These are phyloP conservation scores for Hemicrepidius hirtus DNA, from an alignment of 2,888 invertebrate genomes.

Conservation along the genomic window DNA sequence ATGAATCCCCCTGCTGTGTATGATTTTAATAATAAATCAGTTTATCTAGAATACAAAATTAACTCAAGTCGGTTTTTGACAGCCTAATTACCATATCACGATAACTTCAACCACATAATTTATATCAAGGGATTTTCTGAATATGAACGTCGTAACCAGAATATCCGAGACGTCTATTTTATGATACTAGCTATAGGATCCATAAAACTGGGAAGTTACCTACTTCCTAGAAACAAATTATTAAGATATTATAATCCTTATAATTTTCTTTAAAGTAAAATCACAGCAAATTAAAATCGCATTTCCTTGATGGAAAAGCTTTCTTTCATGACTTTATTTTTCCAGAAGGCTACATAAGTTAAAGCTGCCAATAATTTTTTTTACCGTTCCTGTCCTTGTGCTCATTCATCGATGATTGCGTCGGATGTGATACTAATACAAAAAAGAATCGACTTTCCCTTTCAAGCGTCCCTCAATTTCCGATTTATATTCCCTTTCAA, in stretches of 20 bases:
- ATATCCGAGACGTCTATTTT: neutral
- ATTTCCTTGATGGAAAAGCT: neutral
- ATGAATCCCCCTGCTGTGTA: no score
- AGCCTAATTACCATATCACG: no score
- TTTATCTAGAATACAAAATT: neutral
- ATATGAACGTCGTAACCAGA: neutral
- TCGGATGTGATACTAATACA: constrained; percentile 1
- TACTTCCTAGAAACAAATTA: no score
- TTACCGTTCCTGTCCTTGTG: neutral
- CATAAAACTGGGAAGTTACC: neutral
- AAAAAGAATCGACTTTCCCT: neutral
- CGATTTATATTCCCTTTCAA: constrained; percentile 8
- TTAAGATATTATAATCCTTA: no score
- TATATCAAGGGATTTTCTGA: neutral
- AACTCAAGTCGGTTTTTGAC: no score
- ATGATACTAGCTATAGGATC: neutral
- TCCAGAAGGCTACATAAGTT: neutral
- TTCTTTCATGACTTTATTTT: constrained; percentile 8
- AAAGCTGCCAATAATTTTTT: constrained; percentile 6
- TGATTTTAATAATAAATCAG: neutral
- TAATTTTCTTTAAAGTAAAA: neutral
- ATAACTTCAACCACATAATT: neutral
- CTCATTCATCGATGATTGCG: neutral
- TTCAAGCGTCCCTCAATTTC: neutral
- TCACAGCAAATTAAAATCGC: neutral